These are phyloP conservation scores for Diceros bicornis DNA, from an alignment of 2,797 vertebrate species.

Conservation along the genomic window DNA sequence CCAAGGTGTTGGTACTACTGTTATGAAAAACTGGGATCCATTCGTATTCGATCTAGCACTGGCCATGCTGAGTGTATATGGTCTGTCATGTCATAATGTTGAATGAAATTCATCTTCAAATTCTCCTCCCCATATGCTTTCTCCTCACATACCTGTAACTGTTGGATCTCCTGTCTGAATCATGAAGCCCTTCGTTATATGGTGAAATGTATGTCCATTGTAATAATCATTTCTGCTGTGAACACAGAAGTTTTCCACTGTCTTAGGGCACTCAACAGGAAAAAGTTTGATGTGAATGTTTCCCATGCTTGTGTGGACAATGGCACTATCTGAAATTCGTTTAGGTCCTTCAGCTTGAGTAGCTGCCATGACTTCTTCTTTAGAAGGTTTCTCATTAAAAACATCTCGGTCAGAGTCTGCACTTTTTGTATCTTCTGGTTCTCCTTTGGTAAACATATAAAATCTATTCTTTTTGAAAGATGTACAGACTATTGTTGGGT, in stretches of 20 bases:
- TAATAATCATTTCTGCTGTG: conserved; percentile 99
- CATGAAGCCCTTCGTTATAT: conserved; percentile 98
- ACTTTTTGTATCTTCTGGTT: conserved; percentile 98
- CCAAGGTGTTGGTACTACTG: conserved; percentile 99
- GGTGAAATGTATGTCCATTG: conserved; percentile 97
- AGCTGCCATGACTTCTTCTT: conserved; percentile 99
- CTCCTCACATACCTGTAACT: conserved; percentile 99
- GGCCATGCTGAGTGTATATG: conserved; percentile 99
- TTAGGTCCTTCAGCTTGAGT: conserved; percentile 99
- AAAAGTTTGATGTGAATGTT: conserved; percentile 99
- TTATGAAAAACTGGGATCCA: conserved; percentile 98
- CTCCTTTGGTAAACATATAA: conserved; percentile 98
- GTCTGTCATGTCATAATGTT: conserved; percentile 97
- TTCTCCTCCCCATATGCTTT: conserved; percentile 99
- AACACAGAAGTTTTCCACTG: conserved; percentile 99
- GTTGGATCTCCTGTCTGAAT: conserved; percentile 99
- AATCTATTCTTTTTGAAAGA: conserved; percentile 99
- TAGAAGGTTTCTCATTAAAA: conserved; percentile 99
- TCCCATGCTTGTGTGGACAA: conserved; percentile 99
- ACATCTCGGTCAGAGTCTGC: conserved; percentile 99
- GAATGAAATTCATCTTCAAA: conserved; percentile 99
- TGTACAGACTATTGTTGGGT: conserved; percentile 97
- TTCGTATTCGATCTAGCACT: conserved; percentile 97
- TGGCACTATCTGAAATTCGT: conserved; percentile 98
- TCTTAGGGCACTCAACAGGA: conserved; percentile 99